Evolutionary conservation across 23 tunicate species (phyloP).

Genomic region (Ciona savignyi): DNA sequence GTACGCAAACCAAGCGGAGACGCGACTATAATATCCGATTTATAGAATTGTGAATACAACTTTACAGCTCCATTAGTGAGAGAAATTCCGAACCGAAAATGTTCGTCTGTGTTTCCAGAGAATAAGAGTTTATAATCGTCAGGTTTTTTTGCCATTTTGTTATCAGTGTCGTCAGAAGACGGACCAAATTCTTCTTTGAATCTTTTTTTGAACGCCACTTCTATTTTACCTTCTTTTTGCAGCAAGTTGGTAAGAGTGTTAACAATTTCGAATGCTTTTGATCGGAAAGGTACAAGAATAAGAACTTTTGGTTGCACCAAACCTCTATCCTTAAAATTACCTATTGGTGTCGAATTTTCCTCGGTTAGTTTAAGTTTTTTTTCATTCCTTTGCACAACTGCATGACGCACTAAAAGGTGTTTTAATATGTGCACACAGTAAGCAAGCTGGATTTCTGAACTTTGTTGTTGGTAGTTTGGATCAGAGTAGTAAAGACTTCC

Average conservation of each 20-base stretch:
- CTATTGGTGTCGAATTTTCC: not conserved
- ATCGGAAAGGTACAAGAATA: slow-evolving; percentile 60
- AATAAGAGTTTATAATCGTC: slow-evolving; percentile 58
- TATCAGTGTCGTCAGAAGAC: not conserved
- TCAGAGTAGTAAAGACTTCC: not conserved
- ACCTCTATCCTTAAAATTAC: slow-evolving; percentile 38
- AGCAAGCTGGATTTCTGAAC: not conserved
- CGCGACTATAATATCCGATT: slow-evolving; percentile 82
- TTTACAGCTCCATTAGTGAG: slow-evolving; percentile 23
- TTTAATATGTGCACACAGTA: not conserved
- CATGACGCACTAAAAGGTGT: not conserved
- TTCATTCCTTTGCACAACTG: not conserved
- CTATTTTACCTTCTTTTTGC: slow-evolving; percentile 35
- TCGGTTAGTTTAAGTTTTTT: not conserved
- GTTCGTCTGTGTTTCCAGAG: slow-evolving; percentile 83
- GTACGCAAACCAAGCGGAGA: slow-evolving; percentile 86
- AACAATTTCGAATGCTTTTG: slow-evolving; percentile 40
- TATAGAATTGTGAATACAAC: slow-evolving; percentile 79
- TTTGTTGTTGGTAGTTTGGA: not conserved
- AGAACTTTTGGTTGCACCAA: slow-evolving; percentile 71
- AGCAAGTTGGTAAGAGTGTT: slow-evolving; percentile 37
- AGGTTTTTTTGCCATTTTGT: slow-evolving; percentile 38
- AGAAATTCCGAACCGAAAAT: slow-evolving; percentile 70
- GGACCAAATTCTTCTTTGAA: slow-evolving; percentile 53
- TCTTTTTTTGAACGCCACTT: slow-evolving; percentile 61